Conservation (phyloP, 2,888 invertebrate species). For the Drosophila gaucha region DNA sequence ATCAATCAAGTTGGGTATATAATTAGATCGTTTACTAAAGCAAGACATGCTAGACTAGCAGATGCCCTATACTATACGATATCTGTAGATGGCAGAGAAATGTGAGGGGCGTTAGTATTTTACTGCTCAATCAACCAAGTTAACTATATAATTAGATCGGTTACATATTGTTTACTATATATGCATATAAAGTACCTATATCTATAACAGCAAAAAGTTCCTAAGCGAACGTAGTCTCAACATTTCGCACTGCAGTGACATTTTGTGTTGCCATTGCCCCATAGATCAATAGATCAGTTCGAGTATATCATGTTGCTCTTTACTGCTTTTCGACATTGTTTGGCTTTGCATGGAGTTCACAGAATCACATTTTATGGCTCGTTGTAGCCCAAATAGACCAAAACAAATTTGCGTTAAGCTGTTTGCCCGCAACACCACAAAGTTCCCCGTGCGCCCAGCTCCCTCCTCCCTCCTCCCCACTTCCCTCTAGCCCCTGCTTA, state of each 20-base stretch:
- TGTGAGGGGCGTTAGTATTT: too few species aligned
- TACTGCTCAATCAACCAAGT: too few species aligned
- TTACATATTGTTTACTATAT: too few species aligned
- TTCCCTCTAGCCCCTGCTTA: neutral
- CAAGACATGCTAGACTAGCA: too few species aligned
- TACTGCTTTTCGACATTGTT: neutral
- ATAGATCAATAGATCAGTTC: conserved; percentile 8
- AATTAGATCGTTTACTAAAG: too few species aligned
- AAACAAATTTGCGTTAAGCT: conserved; percentile 26
- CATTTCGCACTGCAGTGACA: conserved; percentile 6
- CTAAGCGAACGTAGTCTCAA: neutral
- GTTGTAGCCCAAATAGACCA: conserved; percentile 16
- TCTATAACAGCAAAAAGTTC: neutral
- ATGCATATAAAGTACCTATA: neutral
- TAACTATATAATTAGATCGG: too few species aligned
- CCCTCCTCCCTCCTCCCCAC: too few species aligned
- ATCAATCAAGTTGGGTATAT: too few species aligned
- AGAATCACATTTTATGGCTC: conserved; percentile 22
- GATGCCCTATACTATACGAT: too few species aligned
- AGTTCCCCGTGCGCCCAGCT: neutral
- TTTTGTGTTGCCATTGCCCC: too few species aligned
- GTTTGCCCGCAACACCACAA: conserved; percentile 10
- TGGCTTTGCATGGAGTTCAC: neutral
- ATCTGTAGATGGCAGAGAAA: too few species aligned
- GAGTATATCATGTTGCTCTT: neutral